These are phyloP conservation scores for Pelochelys cantorii DNA, from an alignment of 2,797 vertebrate species.

Conservation along the genomic window DNA sequence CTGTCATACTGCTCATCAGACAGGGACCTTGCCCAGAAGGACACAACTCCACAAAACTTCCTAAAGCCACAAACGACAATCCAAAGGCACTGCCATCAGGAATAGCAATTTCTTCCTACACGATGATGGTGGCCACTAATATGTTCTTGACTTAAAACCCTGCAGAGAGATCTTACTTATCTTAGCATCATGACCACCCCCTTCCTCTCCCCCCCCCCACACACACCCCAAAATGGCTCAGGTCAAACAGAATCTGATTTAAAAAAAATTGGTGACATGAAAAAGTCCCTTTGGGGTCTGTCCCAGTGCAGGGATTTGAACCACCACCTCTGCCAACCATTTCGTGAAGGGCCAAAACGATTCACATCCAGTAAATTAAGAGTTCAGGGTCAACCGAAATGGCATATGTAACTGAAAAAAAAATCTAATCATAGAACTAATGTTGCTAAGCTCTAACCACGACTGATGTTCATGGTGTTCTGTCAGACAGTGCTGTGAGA, in stretches of 20 bases:
- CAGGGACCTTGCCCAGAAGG: conserved; percentile 58
- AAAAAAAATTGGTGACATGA: background rate
- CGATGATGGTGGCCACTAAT: background rate
- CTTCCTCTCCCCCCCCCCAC: too few species aligned
- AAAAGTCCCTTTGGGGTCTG: background rate
- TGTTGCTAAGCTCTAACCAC: background rate
- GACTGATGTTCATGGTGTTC: background rate
- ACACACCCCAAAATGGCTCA: background rate
- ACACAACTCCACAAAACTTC: background rate
- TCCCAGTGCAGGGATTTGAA: background rate
- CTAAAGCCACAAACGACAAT: background rate
- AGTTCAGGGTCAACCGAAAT: background rate
- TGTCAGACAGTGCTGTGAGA: background rate
- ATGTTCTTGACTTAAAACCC: background rate
- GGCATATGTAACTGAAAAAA: background rate
- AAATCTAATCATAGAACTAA: background rate
- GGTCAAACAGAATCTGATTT: background rate
- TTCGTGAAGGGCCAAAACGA: background rate
- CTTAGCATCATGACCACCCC: background rate
- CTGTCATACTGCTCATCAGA: conserved; percentile 57
- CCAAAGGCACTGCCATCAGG: background rate
- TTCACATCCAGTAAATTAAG: background rate
- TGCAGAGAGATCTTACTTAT: background rate
- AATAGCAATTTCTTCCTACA: background rate
- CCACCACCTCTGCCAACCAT: background rate